phyloP scores from a whole-genome alignment of 2,797 vertebrate genomes.

The Mormyrus proboscirostris region DNA sequence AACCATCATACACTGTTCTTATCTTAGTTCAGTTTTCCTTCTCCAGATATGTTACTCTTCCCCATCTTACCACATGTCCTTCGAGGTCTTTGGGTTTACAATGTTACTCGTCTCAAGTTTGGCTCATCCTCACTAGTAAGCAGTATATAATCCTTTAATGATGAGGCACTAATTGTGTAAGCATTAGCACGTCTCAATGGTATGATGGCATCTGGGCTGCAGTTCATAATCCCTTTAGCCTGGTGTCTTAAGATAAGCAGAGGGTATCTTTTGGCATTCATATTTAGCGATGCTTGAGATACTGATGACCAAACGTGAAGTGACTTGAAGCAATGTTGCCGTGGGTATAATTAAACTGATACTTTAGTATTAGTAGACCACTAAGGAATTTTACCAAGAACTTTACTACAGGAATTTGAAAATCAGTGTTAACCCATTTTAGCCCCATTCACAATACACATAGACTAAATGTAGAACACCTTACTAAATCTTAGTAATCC shows the following conservation, averaged over 20 bases:
- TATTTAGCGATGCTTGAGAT: neutral
- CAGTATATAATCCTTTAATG: neutral
- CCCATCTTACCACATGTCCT: neutral
- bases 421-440: neutral
- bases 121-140: neutral
- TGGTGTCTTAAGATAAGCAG: slow-evolving; percentile 1
- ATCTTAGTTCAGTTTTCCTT: neutral
- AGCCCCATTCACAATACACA: neutral
- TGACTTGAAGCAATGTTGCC: neutral
- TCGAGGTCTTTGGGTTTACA: neutral
- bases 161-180: neutral
- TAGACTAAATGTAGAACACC: neutral
- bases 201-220: neutral
- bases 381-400: neutral
- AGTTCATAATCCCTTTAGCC: slow-evolving; percentile 8
- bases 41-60: neutral
- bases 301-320: neutral
- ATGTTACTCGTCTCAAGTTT: neutral
- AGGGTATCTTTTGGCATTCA: slow-evolving; percentile 8
- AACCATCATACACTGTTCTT: neutral
- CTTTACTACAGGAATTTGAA: neutral
- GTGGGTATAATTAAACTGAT: neutral
- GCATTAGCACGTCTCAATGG: neutral
- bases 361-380: slow-evolving; percentile 3
- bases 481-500: neutral